These are phyloP conservation scores for Danionella dracula DNA, from an alignment of 2,797 vertebrate species.

Conservation along the genomic window DNA sequence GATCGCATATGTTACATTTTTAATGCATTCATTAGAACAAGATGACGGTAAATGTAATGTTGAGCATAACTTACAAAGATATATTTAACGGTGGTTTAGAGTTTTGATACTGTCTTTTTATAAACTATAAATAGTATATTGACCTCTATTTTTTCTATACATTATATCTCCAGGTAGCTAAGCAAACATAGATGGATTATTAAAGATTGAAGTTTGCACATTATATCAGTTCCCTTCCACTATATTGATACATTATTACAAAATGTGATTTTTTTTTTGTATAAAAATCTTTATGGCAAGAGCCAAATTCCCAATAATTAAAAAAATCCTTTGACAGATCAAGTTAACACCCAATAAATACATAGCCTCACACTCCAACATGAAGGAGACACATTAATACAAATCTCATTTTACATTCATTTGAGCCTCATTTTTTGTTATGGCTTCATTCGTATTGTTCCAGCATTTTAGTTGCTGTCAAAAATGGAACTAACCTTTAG, in stretches of 20 bases:
- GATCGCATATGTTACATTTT: too few species aligned
- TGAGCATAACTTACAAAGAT: too few species aligned
- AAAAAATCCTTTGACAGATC: neutral
- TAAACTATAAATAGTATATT: too few species aligned
- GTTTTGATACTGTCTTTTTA: too few species aligned
- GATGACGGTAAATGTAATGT: too few species aligned
- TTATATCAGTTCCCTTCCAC: neutral
- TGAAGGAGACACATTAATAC: slow-evolving; percentile 14
- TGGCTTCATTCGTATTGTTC: slow-evolving; percentile 5
- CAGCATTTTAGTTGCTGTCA: neutral
- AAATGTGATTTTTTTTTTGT: neutral
- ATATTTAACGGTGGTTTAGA: too few species aligned
- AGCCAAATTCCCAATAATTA: neutral
- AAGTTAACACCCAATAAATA: slow-evolving; percentile 3
- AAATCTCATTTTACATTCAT: slow-evolving; percentile 39
- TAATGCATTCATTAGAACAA: too few species aligned
- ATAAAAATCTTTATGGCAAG: slow-evolving; percentile 9
- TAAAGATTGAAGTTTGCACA: slow-evolving; percentile 11
- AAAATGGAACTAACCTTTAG: slow-evolving; percentile 19
- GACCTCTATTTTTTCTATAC: neutral
- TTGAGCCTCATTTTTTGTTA: slow-evolving; percentile 18
- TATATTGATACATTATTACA: neutral
- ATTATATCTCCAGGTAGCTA: neutral
- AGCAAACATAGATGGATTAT: neutral
- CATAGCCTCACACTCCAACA: slow-evolving; percentile 1